These are phyloP conservation scores for Zoanthus sansibaricus DNA, from an alignment of 92 coral and sea anemone species.

Conservation along the genomic window DNA sequence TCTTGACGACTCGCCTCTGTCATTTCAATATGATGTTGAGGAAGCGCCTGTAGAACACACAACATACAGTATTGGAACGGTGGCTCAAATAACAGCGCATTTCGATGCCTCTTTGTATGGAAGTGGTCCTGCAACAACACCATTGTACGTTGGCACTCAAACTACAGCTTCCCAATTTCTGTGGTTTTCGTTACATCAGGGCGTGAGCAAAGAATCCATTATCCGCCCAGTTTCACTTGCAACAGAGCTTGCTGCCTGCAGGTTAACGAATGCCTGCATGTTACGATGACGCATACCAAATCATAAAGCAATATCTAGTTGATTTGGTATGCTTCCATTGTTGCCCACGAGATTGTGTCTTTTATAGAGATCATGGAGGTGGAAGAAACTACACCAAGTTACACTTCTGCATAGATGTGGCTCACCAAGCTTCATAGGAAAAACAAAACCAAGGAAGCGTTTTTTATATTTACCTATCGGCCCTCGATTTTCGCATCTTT, in stretches of 20 bases:
- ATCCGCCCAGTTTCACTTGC: not conserved
- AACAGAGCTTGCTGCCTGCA: conserved; percentile 15
- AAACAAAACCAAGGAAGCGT: conserved; percentile 19
- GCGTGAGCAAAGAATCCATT: conserved; percentile 48
- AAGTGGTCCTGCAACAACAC: conserved; percentile 20
- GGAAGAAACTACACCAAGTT: conserved; percentile 9
- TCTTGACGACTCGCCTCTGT: too few relatives aligned
- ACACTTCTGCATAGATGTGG: conserved; percentile 31
- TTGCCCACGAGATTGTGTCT: conserved; percentile 48
- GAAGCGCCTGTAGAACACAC: too few relatives aligned
- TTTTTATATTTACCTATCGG: conserved; percentile 45
- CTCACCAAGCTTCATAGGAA: not conserved
- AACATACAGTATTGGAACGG: not conserved
- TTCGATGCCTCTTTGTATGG: conserved; percentile 19
- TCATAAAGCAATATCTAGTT: conserved; percentile 41
- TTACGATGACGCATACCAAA: conserved; percentile 39
- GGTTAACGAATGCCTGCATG: not conserved
- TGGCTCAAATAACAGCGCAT: not conserved
- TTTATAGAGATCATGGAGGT: conserved; percentile 30
- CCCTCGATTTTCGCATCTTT: conserved; percentile 20
- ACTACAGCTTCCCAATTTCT: conserved; percentile 33
- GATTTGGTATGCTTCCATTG: conserved; percentile 29
- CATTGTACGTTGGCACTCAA: conserved; percentile 33
- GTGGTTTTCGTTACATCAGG: conserved; percentile 55
- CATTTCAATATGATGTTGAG: too few relatives aligned